Evolutionary conservation across 2,113 vertebrate genomes (phyloP).

Genomic region (mouse (Mus musculus)): DNA sequence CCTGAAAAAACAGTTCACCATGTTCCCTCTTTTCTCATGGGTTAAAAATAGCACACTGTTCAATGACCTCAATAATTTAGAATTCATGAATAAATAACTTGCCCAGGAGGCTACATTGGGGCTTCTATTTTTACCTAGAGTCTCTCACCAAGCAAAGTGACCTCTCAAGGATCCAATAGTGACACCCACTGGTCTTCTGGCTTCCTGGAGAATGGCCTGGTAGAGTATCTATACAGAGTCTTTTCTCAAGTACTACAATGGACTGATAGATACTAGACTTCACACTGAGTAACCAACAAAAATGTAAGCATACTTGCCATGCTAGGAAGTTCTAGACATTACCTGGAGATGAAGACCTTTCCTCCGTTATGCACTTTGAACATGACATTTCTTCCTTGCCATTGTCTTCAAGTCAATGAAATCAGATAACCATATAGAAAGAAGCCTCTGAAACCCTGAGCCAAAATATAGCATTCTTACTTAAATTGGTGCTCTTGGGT

Average conservation of each 20-base stretch:
- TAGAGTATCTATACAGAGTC: not conserved
- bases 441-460: not conserved
- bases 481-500: not conserved
- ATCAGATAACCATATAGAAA: not conserved
- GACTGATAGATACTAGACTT: not conserved
- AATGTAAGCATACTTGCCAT: not conserved
- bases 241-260: constrained; percentile 40
- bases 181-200: constrained; percentile 37
- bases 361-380: not conserved
- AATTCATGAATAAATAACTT: constrained; percentile 83
- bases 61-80: constrained; percentile 82
- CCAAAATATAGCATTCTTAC: not conserved
- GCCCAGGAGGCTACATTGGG: constrained; percentile 59
- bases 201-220: not conserved
- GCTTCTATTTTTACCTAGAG: constrained; percentile 82
- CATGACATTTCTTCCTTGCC: not conserved
- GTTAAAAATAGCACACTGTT: constrained; percentile 79
- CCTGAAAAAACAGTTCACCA: constrained; percentile 52
- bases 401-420: not conserved
- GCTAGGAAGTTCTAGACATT: not conserved
- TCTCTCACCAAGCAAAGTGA: constrained; percentile 71
- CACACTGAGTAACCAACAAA: not conserved
- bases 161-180: constrained; percentile 66
- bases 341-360: not conserved
- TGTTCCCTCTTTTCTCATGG: constrained; percentile 65